A percentile compares a stretch with the other conserved stretches of the same genome.
Evolutionary conservation across 2,888 invertebrate species (phyloP).

Genomic region (Sthenelais limicola): DNA sequence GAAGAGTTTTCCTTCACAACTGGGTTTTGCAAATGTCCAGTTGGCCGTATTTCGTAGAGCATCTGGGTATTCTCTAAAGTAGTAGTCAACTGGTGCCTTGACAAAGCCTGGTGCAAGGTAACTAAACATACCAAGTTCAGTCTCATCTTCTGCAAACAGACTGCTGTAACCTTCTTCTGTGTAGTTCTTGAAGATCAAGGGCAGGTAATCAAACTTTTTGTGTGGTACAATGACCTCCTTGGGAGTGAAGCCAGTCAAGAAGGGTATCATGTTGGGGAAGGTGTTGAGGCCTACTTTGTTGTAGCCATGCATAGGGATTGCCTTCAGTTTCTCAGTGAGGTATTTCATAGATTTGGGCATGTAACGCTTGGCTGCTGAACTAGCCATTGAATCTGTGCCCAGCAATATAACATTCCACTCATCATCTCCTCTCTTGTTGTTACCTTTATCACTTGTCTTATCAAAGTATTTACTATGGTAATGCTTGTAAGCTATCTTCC

Average conservation of each 20-base stretch:
- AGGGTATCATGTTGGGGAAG: conserved; percentile 23
- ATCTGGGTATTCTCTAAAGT: not conserved
- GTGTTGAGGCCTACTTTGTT: conserved; percentile 13
- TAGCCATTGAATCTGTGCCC: not conserved
- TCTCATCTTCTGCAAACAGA: not conserved
- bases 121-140: not conserved
- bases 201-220: not conserved
- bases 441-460: no score
- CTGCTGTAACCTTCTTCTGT: conserved; percentile 1
- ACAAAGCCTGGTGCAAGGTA: not conserved
- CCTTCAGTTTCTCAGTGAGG: not conserved
- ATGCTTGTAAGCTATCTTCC: no score
- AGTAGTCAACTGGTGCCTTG: not conserved
- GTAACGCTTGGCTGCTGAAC: not conserved
- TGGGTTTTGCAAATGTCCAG: no score
- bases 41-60: not conserved
- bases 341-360: not conserved
- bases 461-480: no score
- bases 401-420: conserved; percentile 13
- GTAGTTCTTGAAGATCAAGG: conserved; percentile 3
- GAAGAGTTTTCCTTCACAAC: not conserved
- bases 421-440: no score
- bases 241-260: not conserved
- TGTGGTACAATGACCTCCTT: not conserved
- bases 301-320: conserved; percentile 1